Evolutionary conservation across 2,888 invertebrate genomes (phyloP).

Genomic region (Tachina lurida): DNA sequence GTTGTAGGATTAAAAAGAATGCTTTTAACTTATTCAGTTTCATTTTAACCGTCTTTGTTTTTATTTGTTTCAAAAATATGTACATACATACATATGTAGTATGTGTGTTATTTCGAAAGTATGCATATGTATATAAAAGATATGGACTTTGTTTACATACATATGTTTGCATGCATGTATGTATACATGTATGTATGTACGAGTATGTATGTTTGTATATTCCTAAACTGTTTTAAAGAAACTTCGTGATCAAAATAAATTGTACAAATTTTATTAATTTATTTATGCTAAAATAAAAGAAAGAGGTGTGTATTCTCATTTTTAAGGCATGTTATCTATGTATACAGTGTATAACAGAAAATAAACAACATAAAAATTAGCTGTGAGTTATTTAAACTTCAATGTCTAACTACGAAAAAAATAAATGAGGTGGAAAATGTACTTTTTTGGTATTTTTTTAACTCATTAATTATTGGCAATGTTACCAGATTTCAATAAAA

Average conservation of each 20-base stretch:
- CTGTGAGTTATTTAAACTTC: background rate
- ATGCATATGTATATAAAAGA: background rate
- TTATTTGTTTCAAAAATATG: background rate
- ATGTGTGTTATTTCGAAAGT: background rate
- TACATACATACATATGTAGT: too few species aligned
- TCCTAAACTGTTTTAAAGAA: background rate
- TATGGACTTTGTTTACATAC: background rate
- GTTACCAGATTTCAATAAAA: too few species aligned
- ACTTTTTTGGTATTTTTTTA: too few species aligned
- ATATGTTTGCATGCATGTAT: background rate
- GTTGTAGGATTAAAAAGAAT: slow-evolving; percentile 17
- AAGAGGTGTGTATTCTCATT: background rate
- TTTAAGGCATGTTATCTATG: background rate
- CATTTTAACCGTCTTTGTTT: background rate
- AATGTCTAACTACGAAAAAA: background rate
- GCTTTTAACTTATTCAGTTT: background rate
- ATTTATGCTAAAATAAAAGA: background rate
- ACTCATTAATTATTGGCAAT: too few species aligned
- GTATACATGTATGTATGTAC: background rate
- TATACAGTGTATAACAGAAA: slow-evolving; percentile 20
- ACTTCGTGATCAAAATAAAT: slow-evolving; percentile 11
- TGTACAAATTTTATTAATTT: background rate
- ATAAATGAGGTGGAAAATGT: too few species aligned
- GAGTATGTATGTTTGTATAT: slow-evolving; percentile 4
- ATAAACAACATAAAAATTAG: background rate